phyloP scores from a whole-genome alignment of 2,888 invertebrate genomes.

The Argyra leucocephala region DNA sequence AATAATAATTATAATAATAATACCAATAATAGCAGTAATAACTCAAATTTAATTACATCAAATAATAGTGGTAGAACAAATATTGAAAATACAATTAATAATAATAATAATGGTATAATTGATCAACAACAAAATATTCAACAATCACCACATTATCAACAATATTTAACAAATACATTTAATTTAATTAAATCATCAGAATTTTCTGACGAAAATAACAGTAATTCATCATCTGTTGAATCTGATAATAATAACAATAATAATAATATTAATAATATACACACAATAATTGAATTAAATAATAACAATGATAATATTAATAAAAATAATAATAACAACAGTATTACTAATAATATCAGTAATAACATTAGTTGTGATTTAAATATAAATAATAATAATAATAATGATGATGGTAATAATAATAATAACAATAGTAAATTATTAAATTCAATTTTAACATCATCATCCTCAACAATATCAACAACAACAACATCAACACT shows the following conservation, averaged over 20 bases:
- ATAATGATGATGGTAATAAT: neutral
- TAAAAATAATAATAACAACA: slow-evolving; percentile 3
- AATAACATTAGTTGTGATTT: neutral
- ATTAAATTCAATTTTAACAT: slow-evolving; percentile 15
- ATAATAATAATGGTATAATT: slow-evolving; percentile 20
- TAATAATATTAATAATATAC: neutral
- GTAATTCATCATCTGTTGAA: slow-evolving; percentile 9
- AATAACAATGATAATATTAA: neutral
- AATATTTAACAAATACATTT: neutral
- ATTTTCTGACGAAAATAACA: slow-evolving; percentile 11
- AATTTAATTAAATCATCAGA: slow-evolving; percentile 11
- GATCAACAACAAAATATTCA: slow-evolving; percentile 9
- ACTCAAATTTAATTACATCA: too few species aligned
- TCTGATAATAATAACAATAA: neutral
- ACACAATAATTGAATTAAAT: neutral
- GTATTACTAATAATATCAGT: neutral
- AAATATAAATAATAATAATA: neutral
- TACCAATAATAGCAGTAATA: neutral
- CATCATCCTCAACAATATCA: slow-evolving; percentile 15
- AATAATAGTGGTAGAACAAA: neutral
- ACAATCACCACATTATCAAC: slow-evolving; percentile 11
- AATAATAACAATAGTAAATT: neutral
- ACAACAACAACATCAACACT: slow-evolving; percentile 19
- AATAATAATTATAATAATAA: neutral
- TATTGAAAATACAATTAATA: slow-evolving; percentile 18